Evolutionary conservation across 2,113 vertebrate species (phyloP), one percentile per base, ranked within the genome.

Genomic region (Lanius collurio): DNA sequence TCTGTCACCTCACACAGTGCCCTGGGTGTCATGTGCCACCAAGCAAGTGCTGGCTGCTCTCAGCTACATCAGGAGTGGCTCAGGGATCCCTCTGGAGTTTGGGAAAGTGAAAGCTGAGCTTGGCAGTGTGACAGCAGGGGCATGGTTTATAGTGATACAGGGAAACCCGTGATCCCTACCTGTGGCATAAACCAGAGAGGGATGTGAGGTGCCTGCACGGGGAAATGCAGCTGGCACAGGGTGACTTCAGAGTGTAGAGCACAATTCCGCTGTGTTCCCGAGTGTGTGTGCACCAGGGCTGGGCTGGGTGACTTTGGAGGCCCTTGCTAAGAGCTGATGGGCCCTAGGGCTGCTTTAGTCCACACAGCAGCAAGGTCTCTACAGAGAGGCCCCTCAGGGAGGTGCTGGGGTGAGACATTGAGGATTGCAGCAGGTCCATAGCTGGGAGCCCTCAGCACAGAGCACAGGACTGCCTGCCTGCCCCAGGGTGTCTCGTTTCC

Each of bases 201-300:
- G 42, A 27, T 70, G 33, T 69, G 75, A 77, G 81, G 33, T 70
- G 55, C 30, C 57, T 26, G 17, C 42, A 1, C 47, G 35, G 8
- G 37, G 59, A 24, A 57, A 71, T 50, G 57, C 50, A 74, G 2
- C 42, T 74, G 76, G 56, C 77, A 63, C 19, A 4, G 75, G 19
- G 15, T 47, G 56, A n/a, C 44, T 75, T 44, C 2, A 31, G 63
- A 67, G 50, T 30, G 39, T 46, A 30, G 53, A 28, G 39, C 35
- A 55, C 19, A 69, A 41, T n/a, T 37, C 6, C 1, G 2, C 5
- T 4, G 6, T n/a, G 6, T 22, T 57, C 3, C 6, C 10, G 4
- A 27, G 24, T 5, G n/a, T 50, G 15, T 24, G 35, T 77, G 63
- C 35, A 4, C 23, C 37, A 44, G 37, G 19, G 30, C 53, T 85